Evolutionary conservation across 2,888 invertebrate species (phyloP).

Genomic region (Drosophila paramelanica): DNA sequence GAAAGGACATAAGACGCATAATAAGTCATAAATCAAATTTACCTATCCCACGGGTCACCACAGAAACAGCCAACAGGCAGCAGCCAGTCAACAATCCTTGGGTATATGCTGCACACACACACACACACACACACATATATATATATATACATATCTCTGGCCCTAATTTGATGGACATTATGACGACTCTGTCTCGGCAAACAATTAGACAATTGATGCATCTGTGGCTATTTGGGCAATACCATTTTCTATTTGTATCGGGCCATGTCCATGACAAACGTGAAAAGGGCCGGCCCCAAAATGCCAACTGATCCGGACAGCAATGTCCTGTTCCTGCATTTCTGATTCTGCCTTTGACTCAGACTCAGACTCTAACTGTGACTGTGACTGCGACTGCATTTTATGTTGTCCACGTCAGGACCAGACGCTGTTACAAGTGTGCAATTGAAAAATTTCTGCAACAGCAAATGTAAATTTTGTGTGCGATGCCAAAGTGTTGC

Average conservation of each 20-base stretch:
- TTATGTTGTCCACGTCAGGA: conserved; percentile 66
- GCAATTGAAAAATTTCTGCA: conserved; percentile 59
- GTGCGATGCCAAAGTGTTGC: conserved; percentile 16
- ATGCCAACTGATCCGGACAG: conserved; percentile 26
- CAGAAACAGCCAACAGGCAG: conserved; percentile 26
- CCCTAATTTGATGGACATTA: conserved; percentile 73
- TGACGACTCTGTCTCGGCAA: conserved; percentile 77
- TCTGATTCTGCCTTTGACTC: not conserved
- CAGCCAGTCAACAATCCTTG: conserved; percentile 41
- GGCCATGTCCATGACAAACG: conserved; percentile 44
- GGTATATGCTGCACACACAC: conserved; percentile 33
- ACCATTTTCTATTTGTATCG: conserved; percentile 61
- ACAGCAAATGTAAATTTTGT: conserved; percentile 49
- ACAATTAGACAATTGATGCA: conserved; percentile 79
- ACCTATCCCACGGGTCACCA: conserved; percentile 71
- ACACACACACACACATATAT: not conserved
- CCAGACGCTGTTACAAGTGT: conserved; percentile 57
- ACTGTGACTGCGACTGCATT: conserved; percentile 57
- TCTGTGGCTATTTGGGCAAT: conserved; percentile 54
- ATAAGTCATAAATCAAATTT: conserved; percentile 84
- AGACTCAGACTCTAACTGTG: conserved; percentile 12
- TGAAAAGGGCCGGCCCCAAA: conserved; percentile 66
- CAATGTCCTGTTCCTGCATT: conserved; percentile 11
- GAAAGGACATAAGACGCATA: conserved; percentile 84
- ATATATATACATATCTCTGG: conserved; percentile 5